Evolutionary conservation across 2,888 invertebrate genomes (phyloP).

Genomic region (Noctua janthe): DNA sequence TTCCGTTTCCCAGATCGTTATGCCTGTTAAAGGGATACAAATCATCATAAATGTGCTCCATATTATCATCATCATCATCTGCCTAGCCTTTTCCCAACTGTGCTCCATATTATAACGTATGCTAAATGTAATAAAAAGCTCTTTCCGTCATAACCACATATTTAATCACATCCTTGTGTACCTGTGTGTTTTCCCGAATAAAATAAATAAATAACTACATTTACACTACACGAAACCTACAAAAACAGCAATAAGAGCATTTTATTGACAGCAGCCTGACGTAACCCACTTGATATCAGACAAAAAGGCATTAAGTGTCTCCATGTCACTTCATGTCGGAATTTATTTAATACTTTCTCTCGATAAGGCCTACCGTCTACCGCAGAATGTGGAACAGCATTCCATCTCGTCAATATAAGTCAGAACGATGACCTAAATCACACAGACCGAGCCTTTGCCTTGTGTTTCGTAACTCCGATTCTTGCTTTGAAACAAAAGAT

Average conservation of each 20-base stretch:
- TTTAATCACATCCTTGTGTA: not conserved
- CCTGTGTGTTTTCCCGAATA: not conserved
- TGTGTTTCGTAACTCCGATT: slow-evolving; percentile 27
- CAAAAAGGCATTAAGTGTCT: slow-evolving; percentile 19
- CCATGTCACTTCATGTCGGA: slow-evolving; percentile 41
- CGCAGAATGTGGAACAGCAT: slow-evolving; percentile 46
- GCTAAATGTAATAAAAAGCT: not conserved
- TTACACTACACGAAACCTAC: not conserved
- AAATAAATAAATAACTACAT: not conserved
- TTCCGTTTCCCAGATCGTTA: no score
- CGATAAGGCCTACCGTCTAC: slow-evolving; percentile 21
- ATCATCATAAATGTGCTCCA: not conserved
- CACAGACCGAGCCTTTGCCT: slow-evolving; percentile 5
- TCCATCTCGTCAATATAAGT: slow-evolving; percentile 53
- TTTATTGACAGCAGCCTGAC: slow-evolving; percentile 1
- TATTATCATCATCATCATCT: not conserved
- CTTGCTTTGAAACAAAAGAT: slow-evolving; percentile 37
- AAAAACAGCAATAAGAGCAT: not conserved
- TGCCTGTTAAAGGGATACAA: no score
- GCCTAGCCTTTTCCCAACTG: no score
- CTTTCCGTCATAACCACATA: not conserved
- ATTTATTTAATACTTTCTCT: slow-evolving; percentile 48
- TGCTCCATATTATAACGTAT: not conserved
- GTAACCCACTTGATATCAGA: not conserved
- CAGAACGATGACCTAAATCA: slow-evolving; percentile 42